A percentile compares a stretch with the other conserved stretches of the same genome.
Evolutionary conservation across 2,113 vertebrate genomes (phyloP).

Genomic region (Zeus faber): DNA sequence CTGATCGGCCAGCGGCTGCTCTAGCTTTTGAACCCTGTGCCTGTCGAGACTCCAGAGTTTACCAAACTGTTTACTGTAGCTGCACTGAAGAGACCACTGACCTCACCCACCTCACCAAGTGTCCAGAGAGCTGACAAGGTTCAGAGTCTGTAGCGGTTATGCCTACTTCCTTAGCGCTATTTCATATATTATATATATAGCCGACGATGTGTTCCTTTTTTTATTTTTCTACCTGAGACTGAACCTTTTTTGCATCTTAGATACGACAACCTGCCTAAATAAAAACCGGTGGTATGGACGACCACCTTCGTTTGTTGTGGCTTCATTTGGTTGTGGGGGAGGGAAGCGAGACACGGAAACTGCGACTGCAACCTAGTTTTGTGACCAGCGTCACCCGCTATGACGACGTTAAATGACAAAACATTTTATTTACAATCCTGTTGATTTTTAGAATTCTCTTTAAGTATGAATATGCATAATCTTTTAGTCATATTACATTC

Average conservation of each 20-base stretch:
- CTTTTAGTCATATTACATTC: neutral
- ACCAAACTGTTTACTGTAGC: conserved; percentile 64
- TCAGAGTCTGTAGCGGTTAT: conserved; percentile 43
- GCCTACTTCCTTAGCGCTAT: conserved; percentile 61
- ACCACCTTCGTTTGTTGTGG: conserved; percentile 12
- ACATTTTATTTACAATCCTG: neutral
- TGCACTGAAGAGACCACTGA: conserved; percentile 65
- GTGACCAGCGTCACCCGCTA: too few species aligned
- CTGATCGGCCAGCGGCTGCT: conserved; percentile 47
- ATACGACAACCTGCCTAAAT: conserved; percentile 70
- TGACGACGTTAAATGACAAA: too few species aligned
- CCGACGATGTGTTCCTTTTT: conserved; percentile 64
- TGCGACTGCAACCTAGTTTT: too few species aligned
- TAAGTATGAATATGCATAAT: neutral
- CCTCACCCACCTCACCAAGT: conserved; percentile 61
- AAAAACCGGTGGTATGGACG: conserved; percentile 67
- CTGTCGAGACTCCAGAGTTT: conserved; percentile 57
- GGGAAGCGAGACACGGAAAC: too few species aligned
- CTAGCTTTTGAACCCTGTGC: conserved; percentile 41
- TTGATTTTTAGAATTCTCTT: too few species aligned
- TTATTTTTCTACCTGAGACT: conserved; percentile 77
- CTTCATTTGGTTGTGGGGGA: conserved; percentile 20
- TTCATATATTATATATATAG: conserved; percentile 59
- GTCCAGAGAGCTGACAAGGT: conserved; percentile 31
- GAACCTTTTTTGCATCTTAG: conserved; percentile 76